Base-by-base conservation (phyloP, 2,797 vertebrate species). In the Hoplostethus mediterraneus region DNA sequence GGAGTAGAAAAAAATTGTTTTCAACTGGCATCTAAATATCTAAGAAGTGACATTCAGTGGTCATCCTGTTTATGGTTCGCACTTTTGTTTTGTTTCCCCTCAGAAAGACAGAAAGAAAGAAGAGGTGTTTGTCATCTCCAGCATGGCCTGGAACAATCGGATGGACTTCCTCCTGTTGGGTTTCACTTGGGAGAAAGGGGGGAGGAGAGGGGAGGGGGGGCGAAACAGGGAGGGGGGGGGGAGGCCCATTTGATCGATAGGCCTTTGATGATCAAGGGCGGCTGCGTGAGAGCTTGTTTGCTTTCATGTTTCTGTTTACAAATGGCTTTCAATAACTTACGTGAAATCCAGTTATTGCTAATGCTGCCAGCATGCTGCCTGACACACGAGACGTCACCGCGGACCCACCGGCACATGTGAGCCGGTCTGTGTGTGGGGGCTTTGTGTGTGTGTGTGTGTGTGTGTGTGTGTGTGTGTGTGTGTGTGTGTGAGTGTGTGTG, bases 261-360 rank as follows among this genome's bases (percentile, higher is more conserved):
- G 77, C 68, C 92, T 93, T 94, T 94, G 93, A 95, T 93, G 92
- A 93, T 93, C 82, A 86, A 92, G 90, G 87, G 83, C 82, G 81
- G 73, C 87, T 91, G 88, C 77, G 75, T 88, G 89, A 77, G 56
- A 89, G 90, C 83, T 82, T 86, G 81, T 92, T 90, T 90, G 82
- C 91, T 93, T 93, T 93, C 91, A 94, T 94, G 91, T 93, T 88
- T 91, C 85, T 91, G 90, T 92, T 92, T 92, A 93, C 91, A 93
- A 94, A 92, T 92, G 89, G 85, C 81, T 92, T 86, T 90, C 91
- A 89, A 89, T 91, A 93, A 91, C 81, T 87, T 82, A 86, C 36
- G 90, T 87, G 85, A 87, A 91, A 90, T 81, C 75, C 76, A 86
- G 88, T 86, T 87, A 81, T 83, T 80, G 77, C 86, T 92, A 90